Evolutionary conservation across 2,888 invertebrate species (phyloP).

Genomic region (Heliconius erato): DNA sequence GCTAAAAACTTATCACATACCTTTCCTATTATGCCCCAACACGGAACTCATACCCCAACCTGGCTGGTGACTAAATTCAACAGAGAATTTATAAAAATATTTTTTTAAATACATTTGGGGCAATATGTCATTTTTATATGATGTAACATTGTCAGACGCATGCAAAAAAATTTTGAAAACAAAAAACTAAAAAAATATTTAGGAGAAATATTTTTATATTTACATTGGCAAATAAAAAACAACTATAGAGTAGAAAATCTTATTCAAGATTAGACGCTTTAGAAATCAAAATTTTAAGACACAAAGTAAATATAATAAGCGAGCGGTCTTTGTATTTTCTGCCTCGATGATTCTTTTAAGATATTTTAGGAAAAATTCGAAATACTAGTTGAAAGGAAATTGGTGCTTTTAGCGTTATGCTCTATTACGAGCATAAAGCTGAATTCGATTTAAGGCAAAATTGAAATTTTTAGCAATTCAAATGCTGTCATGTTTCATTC

Average conservation of each 20-base stretch:
- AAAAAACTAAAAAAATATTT: too few relatives aligned
- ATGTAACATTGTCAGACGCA: too few relatives aligned
- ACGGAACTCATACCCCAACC: too few relatives aligned
- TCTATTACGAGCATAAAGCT: background rate
- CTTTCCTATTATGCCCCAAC: too few relatives aligned
- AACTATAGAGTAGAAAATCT: slow-evolving; percentile 1
- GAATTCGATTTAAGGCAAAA: slow-evolving; percentile 10
- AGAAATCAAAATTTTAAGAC: slow-evolving; percentile 7
- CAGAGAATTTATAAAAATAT: too few relatives aligned
- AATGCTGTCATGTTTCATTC: slow-evolving; percentile 1
- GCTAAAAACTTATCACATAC: too few relatives aligned
- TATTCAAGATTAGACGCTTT: slow-evolving; percentile 16
- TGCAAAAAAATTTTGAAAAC: too few relatives aligned
- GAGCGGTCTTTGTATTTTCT: slow-evolving; percentile 29
- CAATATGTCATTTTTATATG: too few relatives aligned
- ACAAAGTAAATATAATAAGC: slow-evolving; percentile 37
- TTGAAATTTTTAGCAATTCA: background rate
- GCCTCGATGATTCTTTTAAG: slow-evolving; percentile 31
- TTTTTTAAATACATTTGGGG: too few relatives aligned
- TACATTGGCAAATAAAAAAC: background rate
- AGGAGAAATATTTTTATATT: too few relatives aligned
- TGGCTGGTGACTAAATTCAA: too few relatives aligned
- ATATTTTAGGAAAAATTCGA: slow-evolving; percentile 29
- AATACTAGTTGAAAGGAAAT: slow-evolving; percentile 34
- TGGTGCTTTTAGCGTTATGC: slow-evolving; percentile 28